phyloP scores from a whole-genome alignment of 2,797 vertebrate genomes.

The Arrhamphus sclerolepis region DNA sequence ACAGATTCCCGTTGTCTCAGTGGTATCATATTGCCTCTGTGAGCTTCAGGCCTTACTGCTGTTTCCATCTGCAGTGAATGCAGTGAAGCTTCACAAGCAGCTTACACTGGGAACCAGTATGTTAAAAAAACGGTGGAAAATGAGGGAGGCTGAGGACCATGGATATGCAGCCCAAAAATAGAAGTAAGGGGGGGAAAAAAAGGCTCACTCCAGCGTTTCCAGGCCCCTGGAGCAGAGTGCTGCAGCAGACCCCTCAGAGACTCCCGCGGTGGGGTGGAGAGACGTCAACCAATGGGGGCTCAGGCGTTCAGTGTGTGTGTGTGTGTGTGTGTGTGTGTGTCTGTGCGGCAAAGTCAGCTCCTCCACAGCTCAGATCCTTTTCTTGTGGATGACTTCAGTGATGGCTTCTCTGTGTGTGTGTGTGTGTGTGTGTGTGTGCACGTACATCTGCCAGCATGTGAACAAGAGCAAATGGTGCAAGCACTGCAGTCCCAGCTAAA shows the following conservation, averaged over 20 bases:
- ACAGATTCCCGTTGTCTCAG: conserved; percentile 70
- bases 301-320: conserved; percentile 60
- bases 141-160: conserved; percentile 63
- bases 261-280: conserved; percentile 79
- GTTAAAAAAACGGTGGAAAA: conserved; percentile 71
- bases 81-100: conserved; percentile 15
- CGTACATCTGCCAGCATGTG: conserved; percentile 46
- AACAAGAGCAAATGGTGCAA: conserved; percentile 72
- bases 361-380: conserved; percentile 67
- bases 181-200: conserved; percentile 68
- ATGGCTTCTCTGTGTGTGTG: conserved; percentile 40
- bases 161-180: conserved; percentile 79
- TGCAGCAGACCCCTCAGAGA: conserved; percentile 83
- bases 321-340: conserved; percentile 46
- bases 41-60: conserved; percentile 52
- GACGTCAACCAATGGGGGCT: conserved; percentile 80
- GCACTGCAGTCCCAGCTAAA: conserved; percentile 57
- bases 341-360: conserved; percentile 73
- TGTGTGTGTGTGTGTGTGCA: conserved; percentile 20
- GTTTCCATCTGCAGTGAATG: conserved; percentile 48
- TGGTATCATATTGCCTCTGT: conserved; percentile 65
- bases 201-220: conserved; percentile 77
- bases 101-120: conserved; percentile 70
- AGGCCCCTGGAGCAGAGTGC: conserved; percentile 78
- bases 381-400: conserved; percentile 72